Conservation (phyloP, 2,113 vertebrate genomes). For the Colius striatus region DNA sequence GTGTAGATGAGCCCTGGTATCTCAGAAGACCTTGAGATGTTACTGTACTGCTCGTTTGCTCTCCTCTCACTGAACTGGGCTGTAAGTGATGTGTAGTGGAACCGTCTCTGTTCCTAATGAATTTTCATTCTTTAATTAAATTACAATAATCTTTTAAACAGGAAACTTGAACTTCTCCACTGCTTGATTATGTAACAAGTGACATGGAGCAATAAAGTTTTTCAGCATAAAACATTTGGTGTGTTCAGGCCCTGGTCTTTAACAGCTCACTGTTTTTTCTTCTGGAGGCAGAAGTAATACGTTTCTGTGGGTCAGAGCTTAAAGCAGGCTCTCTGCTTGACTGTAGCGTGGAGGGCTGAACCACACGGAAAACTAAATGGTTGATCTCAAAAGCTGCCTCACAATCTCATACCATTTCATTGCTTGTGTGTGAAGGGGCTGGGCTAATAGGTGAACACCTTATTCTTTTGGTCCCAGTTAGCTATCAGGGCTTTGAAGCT, state of each 20-base stretch:
- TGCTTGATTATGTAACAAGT: background rate
- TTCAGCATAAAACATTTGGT: background rate
- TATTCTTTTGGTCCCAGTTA: background rate
- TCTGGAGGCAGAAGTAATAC: background rate
- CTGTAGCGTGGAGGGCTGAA: background rate
- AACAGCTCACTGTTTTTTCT: background rate
- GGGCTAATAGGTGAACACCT: background rate
- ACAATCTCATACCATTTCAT: rapidly evolving
- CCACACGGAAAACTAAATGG: background rate
- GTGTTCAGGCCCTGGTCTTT: background rate
- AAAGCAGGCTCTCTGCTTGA: background rate
- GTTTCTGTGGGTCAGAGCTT: background rate
- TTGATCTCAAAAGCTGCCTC: background rate
- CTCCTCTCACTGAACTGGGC: background rate
- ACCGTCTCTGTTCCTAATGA: background rate
- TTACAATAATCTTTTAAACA: background rate
- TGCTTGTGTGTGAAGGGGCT: background rate
- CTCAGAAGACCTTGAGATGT: background rate
- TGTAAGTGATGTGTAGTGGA: background rate
- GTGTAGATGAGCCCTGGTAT: background rate
- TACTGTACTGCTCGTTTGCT: rapidly evolving
- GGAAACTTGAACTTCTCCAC: background rate
- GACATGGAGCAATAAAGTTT: rapidly evolving
- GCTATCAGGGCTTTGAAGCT: background rate
- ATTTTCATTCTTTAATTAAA: background rate